Evolutionary conservation across 2,888 invertebrate species (phyloP), one percentile per base, ranked within the genome.

Genomic region (Eristalis tenax): DNA sequence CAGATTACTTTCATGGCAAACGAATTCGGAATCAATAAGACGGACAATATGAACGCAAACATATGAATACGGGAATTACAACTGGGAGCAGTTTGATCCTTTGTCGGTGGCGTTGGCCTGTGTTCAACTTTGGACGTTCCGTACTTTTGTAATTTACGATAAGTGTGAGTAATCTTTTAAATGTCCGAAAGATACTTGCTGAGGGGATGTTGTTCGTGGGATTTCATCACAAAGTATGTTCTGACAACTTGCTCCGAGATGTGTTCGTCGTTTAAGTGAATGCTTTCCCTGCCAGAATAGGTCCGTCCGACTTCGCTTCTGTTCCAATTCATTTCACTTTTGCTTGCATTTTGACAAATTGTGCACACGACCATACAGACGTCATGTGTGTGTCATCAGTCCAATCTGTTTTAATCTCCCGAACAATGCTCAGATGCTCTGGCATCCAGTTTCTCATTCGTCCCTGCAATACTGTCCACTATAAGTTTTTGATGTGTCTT

Each of bases 301-400:
- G n/a, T n/a, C 10, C 32, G 32, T 32, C 10, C 8, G 40, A 23
- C 26, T 5, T 8, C 35, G 15, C 61, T 56, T 61, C 23, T 73
- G 71, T 77, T 83, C 65, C 77, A 73, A 73, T 73, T 73, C 66
- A 83, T 83, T 83, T 77, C 71, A 75, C 70, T 71, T 73, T 68
- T 38, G 38, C 83, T 78, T 35, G 68, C 63, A 73, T 74, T 81
- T 75, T 73, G 77, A 83, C 83, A 83, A 77, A 68, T 56, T 70
- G 73, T 64, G 57, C 63, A 78, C 77, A 73, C 63, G 77, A 66
- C 76, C 70, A 70, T 61, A 68, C 77, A 83, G 83, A 83, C 83
- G 73, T 78, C 77, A 77, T 83, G 35, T 75, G 59, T 66, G 50
- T 76, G 73, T 69, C 71, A 77, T 83, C 82, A 76, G 66, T 70